Conservation (phyloP, 2,113 vertebrate genomes). For the Gopherus evgoodei region DNA sequence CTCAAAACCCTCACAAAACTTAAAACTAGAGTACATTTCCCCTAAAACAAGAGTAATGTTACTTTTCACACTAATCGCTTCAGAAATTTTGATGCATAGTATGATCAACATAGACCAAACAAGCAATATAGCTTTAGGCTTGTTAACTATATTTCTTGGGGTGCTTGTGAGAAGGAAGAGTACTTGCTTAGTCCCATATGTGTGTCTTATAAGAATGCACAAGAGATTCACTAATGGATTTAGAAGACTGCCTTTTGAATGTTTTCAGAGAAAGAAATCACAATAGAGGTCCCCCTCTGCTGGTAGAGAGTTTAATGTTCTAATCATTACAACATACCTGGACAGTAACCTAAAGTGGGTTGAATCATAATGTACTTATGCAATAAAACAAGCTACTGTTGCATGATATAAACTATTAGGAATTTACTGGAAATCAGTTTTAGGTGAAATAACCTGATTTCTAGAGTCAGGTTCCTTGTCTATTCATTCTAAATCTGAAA, state of each 20-base stretch:
- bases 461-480: background rate
- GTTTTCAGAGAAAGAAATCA: conserved; percentile 27
- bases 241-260: conserved; percentile 43
- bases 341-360: background rate
- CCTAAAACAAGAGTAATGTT: background rate
- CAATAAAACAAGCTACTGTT: background rate
- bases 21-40: background rate
- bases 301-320: conserved; percentile 34
- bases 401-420: background rate
- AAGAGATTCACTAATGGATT: conserved; percentile 34
- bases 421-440: background rate
- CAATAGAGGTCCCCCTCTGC: conserved; percentile 21
- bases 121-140: background rate
- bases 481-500: background rate
- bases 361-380: background rate
- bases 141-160: background rate
- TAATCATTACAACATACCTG: background rate
- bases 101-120: background rate
- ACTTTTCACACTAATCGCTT: background rate
- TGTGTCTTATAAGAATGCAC: background rate
- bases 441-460: background rate
- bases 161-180: background rate
- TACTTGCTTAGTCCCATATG: background rate
- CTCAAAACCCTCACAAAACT: background rate
- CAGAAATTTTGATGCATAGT: background rate